Base-by-base conservation (phyloP, 1,140 invertebrate genomes). In the Heliconius nattereri region DNA sequence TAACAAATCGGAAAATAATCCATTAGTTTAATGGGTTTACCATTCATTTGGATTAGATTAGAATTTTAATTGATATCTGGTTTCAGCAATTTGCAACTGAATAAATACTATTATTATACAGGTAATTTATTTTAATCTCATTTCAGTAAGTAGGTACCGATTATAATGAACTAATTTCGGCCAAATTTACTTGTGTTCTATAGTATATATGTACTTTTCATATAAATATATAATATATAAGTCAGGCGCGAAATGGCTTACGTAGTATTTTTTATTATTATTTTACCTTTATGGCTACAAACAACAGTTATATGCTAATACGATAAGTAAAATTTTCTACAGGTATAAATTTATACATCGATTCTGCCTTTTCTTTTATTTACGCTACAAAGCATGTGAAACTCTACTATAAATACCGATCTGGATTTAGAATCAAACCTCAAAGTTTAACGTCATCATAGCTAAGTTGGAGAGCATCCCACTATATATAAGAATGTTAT, bases 1-100 rank as follows among this genome's bases (percentile, higher is more conserved):
- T 80, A 83, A 83, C 75, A 87, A 85, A 84, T 86, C 78, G 79
- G 78, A 84, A 86, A 85, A 86, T 84, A 87, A 83, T 81, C 81
- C 81, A 85, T 85, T 83, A 85, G 73, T 81, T 57, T 81, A 83
- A 85, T 80, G 54, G 82, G 82, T 81, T 83, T 83, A 82, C 73
- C 74, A 73, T 77, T 37, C 70, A 80, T 73, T 78, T 71, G 35
- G 70, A 79, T 77, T 76, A 78, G 70, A 79, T 79, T 79, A 79
- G 71, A 71, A 79, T 80, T 80, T 73, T 74, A 80, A 80, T 74
- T 80, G 66, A 72, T 80, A 76, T 80, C 54, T 76, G 79, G 71
- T 76, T 77, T 73, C 71, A 80, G 29, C 73, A 71, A 75, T 75
- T 75, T 75, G 60, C 37, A 71, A 75, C 26, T 7, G 35, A 60